Base-by-base conservation (phyloP, 2,888 invertebrate genomes). In the Hirudinaria manillensis region DNA sequence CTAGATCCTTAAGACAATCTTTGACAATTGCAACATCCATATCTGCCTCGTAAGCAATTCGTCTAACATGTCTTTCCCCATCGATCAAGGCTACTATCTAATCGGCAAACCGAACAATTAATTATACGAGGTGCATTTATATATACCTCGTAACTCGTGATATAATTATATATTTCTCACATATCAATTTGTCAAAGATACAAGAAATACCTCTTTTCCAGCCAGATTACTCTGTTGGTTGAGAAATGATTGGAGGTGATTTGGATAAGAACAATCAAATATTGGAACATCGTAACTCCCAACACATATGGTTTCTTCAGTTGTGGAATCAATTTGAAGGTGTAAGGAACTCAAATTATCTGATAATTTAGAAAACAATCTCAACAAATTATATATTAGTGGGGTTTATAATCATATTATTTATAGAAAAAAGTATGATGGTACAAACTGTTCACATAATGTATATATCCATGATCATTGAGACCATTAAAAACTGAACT, bases 401-500 rank as follows among this genome's bases (percentile, higher is more conserved):
- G 24, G 3, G 21, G 16, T 68, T 34, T 34, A 34, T 32, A 34
- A 32, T 19, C 36, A 68, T 34, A 13, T 34, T 34, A 34, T 34
- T 1, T 34, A 68, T 3, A 10, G n/a, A 68, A n/a, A 68, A 34
- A 34, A 29, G n/a, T 6, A 68, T 29, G 1, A 68, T 7, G 2
- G n/a, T 32, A 68, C 32, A 68, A 68, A 34, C 36, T 68, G 68
- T 36, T 36, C 32, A 68, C 36, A 32, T 34, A 68, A 36, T 90
- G 91, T 66, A 92, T 92, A 82, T 90, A 89, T 81, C 91, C 90
- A 80, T 90, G 89, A 27, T 89, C 89, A 84, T 95, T 96, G 72
- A 96, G 87, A 83, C 93, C 92, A 53, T 90, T 88, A 78, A 92
- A 88, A 3, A 95, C 90, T 82, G 92, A 91, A 34, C 89, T 89